Conservation (phyloP, 2,888 invertebrate species). For the Netelia melanura region DNA sequence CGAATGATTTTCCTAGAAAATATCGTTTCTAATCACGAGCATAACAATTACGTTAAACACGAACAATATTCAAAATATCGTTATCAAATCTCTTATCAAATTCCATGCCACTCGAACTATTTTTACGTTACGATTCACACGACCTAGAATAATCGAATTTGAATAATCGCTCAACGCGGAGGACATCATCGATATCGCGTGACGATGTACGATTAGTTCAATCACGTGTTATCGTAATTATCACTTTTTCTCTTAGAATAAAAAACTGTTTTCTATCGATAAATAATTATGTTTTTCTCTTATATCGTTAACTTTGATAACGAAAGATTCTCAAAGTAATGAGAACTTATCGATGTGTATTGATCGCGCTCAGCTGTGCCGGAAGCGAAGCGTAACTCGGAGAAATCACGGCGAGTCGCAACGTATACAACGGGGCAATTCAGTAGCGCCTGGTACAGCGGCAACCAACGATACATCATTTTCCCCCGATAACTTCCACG, state of each 20-base stretch:
- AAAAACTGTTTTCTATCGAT: background rate
- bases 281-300: conserved; percentile 11
- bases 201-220: background rate
- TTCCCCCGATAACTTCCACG: conserved; percentile 73
- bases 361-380: conserved; percentile 32
- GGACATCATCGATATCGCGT: background rate
- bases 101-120: too few species aligned
- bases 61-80: too few species aligned
- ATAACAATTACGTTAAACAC: too few species aligned
- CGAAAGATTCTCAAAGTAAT: background rate
- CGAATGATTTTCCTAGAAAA: too few species aligned
- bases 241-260: background rate
- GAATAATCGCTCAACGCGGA: too few species aligned
- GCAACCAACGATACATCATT: conserved; percentile 71
- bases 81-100: too few species aligned
- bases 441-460: conserved; percentile 5
- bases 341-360: conserved; percentile 1
- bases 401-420: conserved; percentile 10
- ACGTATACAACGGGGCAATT: conserved; percentile 7
- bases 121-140: too few species aligned
- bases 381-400: conserved; percentile 29
- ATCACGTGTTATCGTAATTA: background rate
- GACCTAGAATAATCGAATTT: too few species aligned
- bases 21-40: too few species aligned
- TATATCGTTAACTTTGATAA: background rate